These are phyloP conservation scores for Hemiscyllium ocellatum DNA, from an alignment of 2,113 vertebrate genomes.

Conservation along the genomic window DNA sequence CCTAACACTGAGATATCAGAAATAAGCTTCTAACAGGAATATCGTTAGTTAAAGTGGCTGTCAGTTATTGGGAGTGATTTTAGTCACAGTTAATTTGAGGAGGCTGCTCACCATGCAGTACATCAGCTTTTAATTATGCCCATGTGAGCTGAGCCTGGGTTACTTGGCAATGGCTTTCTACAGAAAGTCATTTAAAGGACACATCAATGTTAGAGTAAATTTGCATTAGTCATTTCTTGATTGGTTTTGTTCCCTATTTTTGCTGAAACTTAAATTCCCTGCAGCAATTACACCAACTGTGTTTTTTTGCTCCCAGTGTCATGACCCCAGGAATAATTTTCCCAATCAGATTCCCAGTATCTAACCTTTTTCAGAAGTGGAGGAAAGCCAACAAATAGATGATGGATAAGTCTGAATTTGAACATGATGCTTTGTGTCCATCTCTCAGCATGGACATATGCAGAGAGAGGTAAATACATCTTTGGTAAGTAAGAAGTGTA, in stretches of 20 bases:
- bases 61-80: background rate
- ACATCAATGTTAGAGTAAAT: background rate
- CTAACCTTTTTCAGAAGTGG: background rate
- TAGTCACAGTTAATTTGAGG: background rate
- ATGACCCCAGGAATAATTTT: background rate
- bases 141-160: background rate
- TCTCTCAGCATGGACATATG: background rate
- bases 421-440: background rate
- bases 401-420: background rate
- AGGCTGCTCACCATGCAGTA: background rate
- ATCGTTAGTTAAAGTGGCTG: background rate
- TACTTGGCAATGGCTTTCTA: background rate
- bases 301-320: background rate
- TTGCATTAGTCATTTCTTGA: background rate
- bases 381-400: background rate
- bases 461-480: background rate
- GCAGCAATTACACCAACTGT: background rate
- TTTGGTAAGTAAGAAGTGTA: background rate
- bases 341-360: background rate
- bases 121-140: background rate
- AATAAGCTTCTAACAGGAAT: background rate
- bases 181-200: constrained; percentile 14
- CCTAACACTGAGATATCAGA: background rate
- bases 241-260: background rate
- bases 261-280: background rate